Percentiles rank a stretch among this genome's conserved stretches.
These are phyloP conservation scores for Xenentodon cancila DNA, from an alignment of 2,797 vertebrate species.

Conservation along the genomic window DNA sequence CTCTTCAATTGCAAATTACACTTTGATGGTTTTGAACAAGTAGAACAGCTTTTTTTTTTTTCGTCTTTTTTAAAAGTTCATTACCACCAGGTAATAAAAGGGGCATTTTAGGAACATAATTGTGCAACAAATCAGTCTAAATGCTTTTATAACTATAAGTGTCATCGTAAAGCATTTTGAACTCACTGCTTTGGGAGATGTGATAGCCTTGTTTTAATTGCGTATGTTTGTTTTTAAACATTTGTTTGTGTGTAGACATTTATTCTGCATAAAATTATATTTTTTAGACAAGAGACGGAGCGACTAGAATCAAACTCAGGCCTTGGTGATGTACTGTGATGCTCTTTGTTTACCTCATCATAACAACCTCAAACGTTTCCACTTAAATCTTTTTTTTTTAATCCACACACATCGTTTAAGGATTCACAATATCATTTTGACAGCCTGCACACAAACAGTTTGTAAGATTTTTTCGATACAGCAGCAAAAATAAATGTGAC, in stretches of 20 bases:
- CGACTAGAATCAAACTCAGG: conserved; percentile 15
- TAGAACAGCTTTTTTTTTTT: no score
- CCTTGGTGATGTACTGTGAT: conserved; percentile 3
- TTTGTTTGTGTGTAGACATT: conserved; percentile 15
- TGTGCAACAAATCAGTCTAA: not conserved
- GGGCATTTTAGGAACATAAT: no score
- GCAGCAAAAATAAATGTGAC: conserved; percentile 38
- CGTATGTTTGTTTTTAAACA: conserved; percentile 18
- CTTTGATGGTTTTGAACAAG: no score
- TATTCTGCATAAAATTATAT: conserved; percentile 21
- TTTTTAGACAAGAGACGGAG: conserved; percentile 5
- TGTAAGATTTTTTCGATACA: conserved; percentile 45
- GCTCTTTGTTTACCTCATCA: conserved; percentile 19
- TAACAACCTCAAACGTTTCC: conserved; percentile 43
- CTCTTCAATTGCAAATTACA: no score
- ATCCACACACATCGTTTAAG: conserved; percentile 48
- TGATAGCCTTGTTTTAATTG: not conserved
- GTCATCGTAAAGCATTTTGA: not conserved
- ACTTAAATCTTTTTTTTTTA: conserved; percentile 59
- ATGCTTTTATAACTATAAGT: not conserved
- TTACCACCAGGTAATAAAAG: no score
- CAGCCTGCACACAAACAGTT: not conserved
- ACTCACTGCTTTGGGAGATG: conserved; percentile 9
- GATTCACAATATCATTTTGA: no score
- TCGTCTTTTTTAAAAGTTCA: no score